Evolutionary conservation across 2,888 invertebrate genomes (phyloP).

Genomic region (Lithodes maja): DNA sequence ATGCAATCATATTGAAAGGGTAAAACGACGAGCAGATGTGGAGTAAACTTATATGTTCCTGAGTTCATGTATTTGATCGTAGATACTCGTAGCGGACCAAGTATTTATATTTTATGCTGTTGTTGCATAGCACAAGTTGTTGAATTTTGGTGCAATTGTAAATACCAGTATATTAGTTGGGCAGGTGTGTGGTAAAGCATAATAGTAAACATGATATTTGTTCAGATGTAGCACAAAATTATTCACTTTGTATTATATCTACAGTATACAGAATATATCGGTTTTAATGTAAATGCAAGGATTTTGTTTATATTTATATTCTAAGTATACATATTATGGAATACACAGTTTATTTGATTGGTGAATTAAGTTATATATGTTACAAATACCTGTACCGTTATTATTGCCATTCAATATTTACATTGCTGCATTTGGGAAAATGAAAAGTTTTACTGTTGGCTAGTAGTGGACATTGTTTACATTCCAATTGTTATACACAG

Average conservation of each 20-base stretch:
- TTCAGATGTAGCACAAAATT: not conserved
- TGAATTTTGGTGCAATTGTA: constrained; percentile 30
- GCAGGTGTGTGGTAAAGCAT: constrained; percentile 10
- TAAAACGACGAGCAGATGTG: too few relatives aligned
- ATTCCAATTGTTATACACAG: constrained; percentile 20
- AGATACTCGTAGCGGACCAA: not conserved
- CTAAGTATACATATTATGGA: too few relatives aligned
- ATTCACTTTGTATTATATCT: not conserved
- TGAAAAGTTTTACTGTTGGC: not conserved
- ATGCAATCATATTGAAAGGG: too few relatives aligned
- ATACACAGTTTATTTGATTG: too few relatives aligned
- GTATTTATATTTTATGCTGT: constrained; percentile 29
- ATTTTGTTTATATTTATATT: too few relatives aligned
- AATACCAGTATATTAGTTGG: constrained; percentile 22
- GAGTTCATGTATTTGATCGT: too few relatives aligned
- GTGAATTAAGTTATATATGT: too few relatives aligned
- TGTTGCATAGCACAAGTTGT: constrained; percentile 35
- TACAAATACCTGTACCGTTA: too few relatives aligned
- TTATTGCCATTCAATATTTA: too few relatives aligned
- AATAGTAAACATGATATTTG: not conserved
- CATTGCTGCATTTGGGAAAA: too few relatives aligned
- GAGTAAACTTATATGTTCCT: too few relatives aligned
- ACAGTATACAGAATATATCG: not conserved
- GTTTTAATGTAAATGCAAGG: too few relatives aligned
- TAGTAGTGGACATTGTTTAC: not conserved